Evolutionary conservation across 2,888 invertebrate species (phyloP), one percentile per base, ranked within the genome.

Genomic region (Leucoma salicis): DNA sequence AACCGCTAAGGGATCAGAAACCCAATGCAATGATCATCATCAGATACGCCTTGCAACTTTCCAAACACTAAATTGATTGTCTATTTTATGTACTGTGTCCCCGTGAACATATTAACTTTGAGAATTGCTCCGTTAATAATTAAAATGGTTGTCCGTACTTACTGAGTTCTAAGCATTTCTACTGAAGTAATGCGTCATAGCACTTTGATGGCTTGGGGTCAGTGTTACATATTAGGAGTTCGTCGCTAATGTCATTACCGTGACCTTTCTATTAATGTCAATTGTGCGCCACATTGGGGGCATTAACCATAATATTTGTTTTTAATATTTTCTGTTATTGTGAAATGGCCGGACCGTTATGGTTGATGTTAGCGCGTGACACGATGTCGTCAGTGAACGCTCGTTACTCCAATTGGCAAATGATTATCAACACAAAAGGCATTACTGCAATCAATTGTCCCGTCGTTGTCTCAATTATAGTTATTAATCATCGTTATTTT

Each of bases 201-300:
- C 27, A n/a, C n/a, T n/a, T 6, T 42, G 40, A 47, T 48, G 38
- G 43, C 53, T 35, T 21, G 50, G 52, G 63, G 67, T 60, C 60
- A 61, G 50, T 63, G 69, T 61, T 64, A 68, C 65, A 70, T 64
- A 67, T 80, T 77, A 75, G 67, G 42, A 69, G 65, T 62, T 56
- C 66, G 53, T 42, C 65, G 75, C 69, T 84, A 82, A 85, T 81
- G 70, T 68, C 78, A 85, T 82, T 81, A 83, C 50, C 46, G 61
- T 74, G 85, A 84, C 82, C 83, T 83, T 78, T 82, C 72, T 71
- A 84, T 82, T 82, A 74, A 70, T 74, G 77, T 81, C 82, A 84
- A 84, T 80, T 83, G 66, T 62, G 51, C 35, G 35, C 43, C 42
- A 51, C 49, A 50, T 32, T 46, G 46, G 35, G 48, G 37, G 43